Evolutionary conservation across 2,113 vertebrate species (phyloP).

Genomic region (Plectropomus leopardus): DNA sequence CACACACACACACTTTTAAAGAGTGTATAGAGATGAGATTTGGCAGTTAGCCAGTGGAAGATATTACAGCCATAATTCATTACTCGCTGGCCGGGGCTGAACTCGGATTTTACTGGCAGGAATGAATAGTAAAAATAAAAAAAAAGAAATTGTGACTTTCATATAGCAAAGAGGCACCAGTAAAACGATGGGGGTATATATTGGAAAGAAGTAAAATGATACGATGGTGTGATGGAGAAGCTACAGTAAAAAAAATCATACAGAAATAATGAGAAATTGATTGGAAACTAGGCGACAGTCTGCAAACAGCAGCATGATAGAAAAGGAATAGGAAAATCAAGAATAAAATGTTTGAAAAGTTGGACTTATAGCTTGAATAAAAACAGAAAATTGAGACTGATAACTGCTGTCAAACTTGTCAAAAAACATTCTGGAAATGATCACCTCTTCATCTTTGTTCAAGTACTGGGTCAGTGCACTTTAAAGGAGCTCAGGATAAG

Average conservation of each 20-base stretch:
- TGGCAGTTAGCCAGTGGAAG: slow-evolving; percentile 59
- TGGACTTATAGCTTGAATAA: neutral
- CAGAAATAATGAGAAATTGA: slow-evolving; percentile 17
- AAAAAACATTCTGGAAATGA: slow-evolving; percentile 1
- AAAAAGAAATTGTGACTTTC: slow-evolving; percentile 26
- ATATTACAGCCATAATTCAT: slow-evolving; percentile 74
- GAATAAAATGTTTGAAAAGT: neutral
- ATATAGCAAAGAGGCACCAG: slow-evolving; percentile 5
- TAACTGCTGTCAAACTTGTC: neutral
- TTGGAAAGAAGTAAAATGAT: slow-evolving; percentile 15
- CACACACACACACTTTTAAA: slow-evolving; percentile 41
- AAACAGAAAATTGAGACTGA: neutral
- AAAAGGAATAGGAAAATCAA: neutral
- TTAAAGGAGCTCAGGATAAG: slow-evolving; percentile 43
- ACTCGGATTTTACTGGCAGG: slow-evolving; percentile 47
- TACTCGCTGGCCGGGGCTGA: slow-evolving; percentile 53
- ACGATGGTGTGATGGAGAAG: neutral
- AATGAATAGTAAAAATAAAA: slow-evolving; percentile 48
- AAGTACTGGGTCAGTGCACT: slow-evolving; percentile 35
- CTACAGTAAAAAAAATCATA: slow-evolving; percentile 4
- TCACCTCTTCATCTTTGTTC: neutral
- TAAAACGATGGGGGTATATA: slow-evolving; percentile 13
- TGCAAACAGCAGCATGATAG: neutral
- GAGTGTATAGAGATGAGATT: slow-evolving; percentile 60
- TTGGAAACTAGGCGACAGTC: neutral